Base-by-base conservation (phyloP, 2,888 invertebrate genomes). In the Caenorhabditis sp. region DNA sequence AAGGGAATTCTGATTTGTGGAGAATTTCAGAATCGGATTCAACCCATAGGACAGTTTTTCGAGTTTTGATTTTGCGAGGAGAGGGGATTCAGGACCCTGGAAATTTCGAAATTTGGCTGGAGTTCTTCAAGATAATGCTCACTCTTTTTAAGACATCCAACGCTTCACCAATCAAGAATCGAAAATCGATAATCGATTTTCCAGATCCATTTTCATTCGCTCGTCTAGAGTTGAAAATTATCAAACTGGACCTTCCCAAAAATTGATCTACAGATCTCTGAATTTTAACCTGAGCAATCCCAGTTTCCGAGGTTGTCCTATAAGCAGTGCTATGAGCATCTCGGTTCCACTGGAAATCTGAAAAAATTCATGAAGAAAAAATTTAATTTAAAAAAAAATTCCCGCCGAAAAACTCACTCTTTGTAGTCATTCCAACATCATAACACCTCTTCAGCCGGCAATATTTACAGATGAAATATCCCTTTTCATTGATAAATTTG, bases 191-290 rank as follows among this genome's bases (percentile, higher is more conserved):
- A 12, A 54, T 69, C 2, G 56, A 3, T 26, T 1, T 69, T 35
- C 41, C 44, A 4, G 56, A 6, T n/a, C n/a, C n/a, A 54, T 2
- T 4, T 14, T 54, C 54, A 10, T 10, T 2, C 10, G 8, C 16
- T n/a, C 31, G 41, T n/a, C 54, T 38, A 31, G 54, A n/a, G n/a
- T n/a, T 51, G 44, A 56, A 69, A 41, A 69, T 69, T 24, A 69
- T 69, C 10, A 56, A 56, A 28, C 44, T 69, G 0, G 56, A 26
- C 1, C 19, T 54, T 0, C 69, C 69, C n/a, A 16, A 22, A 31
- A 69, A 69, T 5, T 16, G 26, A 22, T 56, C 54, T 26, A 69
- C n/a, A 2, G 41, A 41, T 41, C 41, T 22, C 5, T 5, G 38
- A 10, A 38, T 10, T 10, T 38, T 38, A 35, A 35, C 4, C 12